Evolutionary conservation across 2,888 invertebrate genomes (phyloP), one percentile per base, ranked within the genome.

Genomic region (Mactromeris polynyma): DNA sequence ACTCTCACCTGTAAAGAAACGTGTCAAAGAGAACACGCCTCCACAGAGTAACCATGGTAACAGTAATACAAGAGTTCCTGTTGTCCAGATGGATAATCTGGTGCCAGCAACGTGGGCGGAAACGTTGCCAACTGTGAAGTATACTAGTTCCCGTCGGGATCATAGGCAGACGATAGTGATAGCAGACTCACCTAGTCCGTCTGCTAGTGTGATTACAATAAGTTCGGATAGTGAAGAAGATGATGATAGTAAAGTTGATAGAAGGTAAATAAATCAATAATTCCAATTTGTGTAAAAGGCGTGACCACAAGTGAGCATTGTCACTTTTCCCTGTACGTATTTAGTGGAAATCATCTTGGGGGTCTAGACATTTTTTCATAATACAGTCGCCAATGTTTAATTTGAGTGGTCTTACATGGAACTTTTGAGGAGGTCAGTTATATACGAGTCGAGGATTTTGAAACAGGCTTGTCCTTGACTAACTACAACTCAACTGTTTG

Each of bases 1-100:
- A 96, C 97, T 99, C 95, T 99, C 99, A 95, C 99, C 99, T 1
- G 99, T 99, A 40, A 99, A 99, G 97, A 99, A 99, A 97, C 98
- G 99, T 31, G 99, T 99, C 77, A 99, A 99, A 97, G 99, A 99
- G 96, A 99, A 98, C 95, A 98, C 99, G 38, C 99, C 99, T 38
- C 99, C 97, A 17, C 93, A 93, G 85, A 89, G 69, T 78, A 77
- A 81, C 58, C 85, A 85, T 31, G 84, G 69, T 54, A 83, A 82
- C 64, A 79, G 54, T 80, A 85, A 80, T 85, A n/a, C 79, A 31
- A 17, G 80, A 4, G 81, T 69, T 33, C 58, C 86, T 3, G 78
- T 86, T 40, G 64, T 86, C 19, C 88, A 40, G 73, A 92, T 90
- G 19, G 94, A 93, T 31, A 88, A 93, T 42, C 91, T 93, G 17